These are phyloP conservation scores for Apamea monoglypha DNA, from an alignment of 2,888 invertebrate genomes.

Conservation along the genomic window DNA sequence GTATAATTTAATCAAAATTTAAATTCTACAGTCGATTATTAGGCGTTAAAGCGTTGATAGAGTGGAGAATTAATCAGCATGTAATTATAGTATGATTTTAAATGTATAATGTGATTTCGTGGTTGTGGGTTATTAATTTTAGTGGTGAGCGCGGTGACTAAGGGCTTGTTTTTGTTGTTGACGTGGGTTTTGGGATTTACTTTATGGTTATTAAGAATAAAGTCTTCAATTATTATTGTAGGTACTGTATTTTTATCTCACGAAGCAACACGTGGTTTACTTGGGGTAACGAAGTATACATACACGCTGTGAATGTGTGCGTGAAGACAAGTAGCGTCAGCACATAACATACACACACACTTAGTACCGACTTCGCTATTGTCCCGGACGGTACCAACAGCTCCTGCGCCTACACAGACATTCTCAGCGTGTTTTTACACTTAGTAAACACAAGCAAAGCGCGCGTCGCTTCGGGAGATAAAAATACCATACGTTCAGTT, in stretches of 20 bases:
- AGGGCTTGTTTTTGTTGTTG: not conserved
- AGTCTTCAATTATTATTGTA: not conserved
- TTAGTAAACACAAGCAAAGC: not conserved
- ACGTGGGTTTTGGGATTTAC: not conserved
- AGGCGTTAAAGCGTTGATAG: conserved; percentile 41
- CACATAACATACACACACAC: not conserved
- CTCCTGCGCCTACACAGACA: not conserved
- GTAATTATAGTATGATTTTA: conserved; percentile 34
- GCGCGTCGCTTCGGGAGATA: not conserved
- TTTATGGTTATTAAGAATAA: not conserved
- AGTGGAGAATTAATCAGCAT: conserved; percentile 37
- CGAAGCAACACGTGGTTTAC: not conserved
- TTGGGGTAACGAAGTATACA: not conserved
- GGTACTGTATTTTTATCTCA: not conserved
- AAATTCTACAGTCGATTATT: conserved; percentile 59
- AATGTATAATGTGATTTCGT: conserved; percentile 13
- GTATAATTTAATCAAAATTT: conserved; percentile 62
- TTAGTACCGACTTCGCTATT: no score
- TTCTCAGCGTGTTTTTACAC: not conserved
- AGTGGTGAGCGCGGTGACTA: no score
- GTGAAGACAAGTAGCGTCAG: not conserved
- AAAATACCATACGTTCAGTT: not conserved
- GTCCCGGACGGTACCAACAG: not conserved
- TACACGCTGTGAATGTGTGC: not conserved
- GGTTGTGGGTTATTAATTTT: conserved; percentile 19